phyloP scores from a whole-genome alignment of 2,888 invertebrate genomes.

The Pediacus dermestoides region DNA sequence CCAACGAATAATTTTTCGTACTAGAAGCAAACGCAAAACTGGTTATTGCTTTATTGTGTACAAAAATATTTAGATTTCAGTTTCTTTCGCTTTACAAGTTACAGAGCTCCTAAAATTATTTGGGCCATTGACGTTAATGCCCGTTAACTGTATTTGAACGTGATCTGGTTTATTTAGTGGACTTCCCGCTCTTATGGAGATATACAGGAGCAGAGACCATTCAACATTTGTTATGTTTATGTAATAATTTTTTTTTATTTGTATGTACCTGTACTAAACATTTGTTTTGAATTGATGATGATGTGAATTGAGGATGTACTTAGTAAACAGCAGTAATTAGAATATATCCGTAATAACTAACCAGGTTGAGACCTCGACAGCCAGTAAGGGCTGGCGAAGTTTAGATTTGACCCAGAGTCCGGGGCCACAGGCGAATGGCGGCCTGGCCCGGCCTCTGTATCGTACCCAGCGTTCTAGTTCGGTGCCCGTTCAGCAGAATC shows the following conservation, averaged over 20 bases:
- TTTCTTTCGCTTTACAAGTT: too few relatives aligned
- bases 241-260: constrained; percentile 10
- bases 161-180: too few relatives aligned
- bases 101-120: too few relatives aligned
- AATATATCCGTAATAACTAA: constrained; percentile 25
- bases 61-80: too few relatives aligned
- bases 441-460: constrained; percentile 53
- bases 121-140: too few relatives aligned
- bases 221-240: constrained; percentile 25
- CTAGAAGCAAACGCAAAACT: too few relatives aligned
- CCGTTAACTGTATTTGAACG: too few relatives aligned
- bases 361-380: constrained; percentile 43
- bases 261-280: constrained; percentile 8
- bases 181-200: too few relatives aligned
- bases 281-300: background rate
- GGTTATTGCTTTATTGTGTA: too few relatives aligned
- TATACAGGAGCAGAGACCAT: too few relatives aligned
- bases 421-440: constrained; percentile 40
- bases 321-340: background rate
- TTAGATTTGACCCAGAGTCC: constrained; percentile 50
- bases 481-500: constrained; percentile 53
- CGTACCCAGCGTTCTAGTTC: constrained; percentile 63
- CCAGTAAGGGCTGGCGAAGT: constrained; percentile 54
- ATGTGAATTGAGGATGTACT: constrained; percentile 4
- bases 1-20: too few relatives aligned